These are phyloP conservation scores for Cepaea hortensis DNA, from an alignment of 2,888 invertebrate species.

Conservation along the genomic window DNA sequence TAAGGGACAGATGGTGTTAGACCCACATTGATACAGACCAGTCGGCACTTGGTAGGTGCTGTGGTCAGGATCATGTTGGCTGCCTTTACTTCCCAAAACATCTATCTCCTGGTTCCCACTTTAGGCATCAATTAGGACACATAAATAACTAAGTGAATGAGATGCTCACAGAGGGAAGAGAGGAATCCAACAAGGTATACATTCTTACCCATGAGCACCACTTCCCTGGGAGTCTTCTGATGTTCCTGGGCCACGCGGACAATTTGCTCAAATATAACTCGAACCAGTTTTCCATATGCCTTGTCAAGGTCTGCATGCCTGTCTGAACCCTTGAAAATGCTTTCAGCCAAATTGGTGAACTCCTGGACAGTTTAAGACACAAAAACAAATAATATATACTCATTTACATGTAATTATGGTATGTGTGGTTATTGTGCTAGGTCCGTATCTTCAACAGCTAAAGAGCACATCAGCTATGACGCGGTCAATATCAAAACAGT, in stretches of 20 bases:
- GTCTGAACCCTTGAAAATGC: slow-evolving; percentile 89
- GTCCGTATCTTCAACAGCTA: too few relatives aligned
- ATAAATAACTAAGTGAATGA: background rate
- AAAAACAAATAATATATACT: background rate
- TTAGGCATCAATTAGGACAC: too few relatives aligned
- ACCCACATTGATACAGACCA: too few relatives aligned
- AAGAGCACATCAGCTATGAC: too few relatives aligned
- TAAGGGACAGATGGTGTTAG: too few relatives aligned
- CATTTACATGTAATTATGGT: background rate
- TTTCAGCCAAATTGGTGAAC: slow-evolving; percentile 90
- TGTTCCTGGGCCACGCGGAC: slow-evolving; percentile 87
- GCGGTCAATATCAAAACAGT: too few relatives aligned
- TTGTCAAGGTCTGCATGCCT: slow-evolving; percentile 79
- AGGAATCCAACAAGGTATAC: background rate
- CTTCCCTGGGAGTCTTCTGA: slow-evolving; percentile 93
- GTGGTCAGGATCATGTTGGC: too few relatives aligned
- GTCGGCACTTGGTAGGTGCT: too few relatives aligned
- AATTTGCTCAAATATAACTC: slow-evolving; percentile 89
- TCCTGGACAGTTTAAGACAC: slow-evolving; percentile 77
- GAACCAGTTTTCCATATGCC: slow-evolving; percentile 78
- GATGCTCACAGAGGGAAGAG: background rate
- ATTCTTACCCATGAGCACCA: slow-evolving; percentile 87
- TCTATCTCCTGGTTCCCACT: too few relatives aligned
- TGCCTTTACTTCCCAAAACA: too few relatives aligned
- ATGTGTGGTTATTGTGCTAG: too few relatives aligned